phyloP scores from a whole-genome alignment of 2,797 vertebrate genomes.

The Urocyon cinereoargenteus region DNA sequence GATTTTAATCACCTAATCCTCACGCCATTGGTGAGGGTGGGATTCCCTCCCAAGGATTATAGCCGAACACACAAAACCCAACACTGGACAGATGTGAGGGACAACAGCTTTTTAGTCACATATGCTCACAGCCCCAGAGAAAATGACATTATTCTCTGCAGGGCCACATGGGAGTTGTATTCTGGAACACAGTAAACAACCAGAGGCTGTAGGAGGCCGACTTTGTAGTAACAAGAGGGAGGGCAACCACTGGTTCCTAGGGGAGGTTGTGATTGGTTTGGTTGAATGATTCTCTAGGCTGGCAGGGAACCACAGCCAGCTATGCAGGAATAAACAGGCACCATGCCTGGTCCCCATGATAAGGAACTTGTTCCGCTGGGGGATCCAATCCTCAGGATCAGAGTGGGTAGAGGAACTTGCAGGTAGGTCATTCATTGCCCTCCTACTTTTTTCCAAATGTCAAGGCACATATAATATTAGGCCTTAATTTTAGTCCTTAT shows the following conservation, averaged over 20 bases:
- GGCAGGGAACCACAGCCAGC: neutral
- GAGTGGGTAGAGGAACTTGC: neutral
- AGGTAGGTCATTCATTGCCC: neutral
- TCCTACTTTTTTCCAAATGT: neutral
- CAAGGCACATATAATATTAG: neutral
- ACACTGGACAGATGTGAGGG: neutral
- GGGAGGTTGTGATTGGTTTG: neutral
- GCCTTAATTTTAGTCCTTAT: neutral
- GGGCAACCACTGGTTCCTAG: neutral
- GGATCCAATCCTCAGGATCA: neutral
- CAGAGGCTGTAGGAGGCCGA: neutral
- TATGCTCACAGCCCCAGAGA: neutral
- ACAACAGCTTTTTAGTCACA: neutral
- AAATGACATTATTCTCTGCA: neutral
- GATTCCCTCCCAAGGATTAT: neutral
- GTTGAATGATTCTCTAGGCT: neutral
- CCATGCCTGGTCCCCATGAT: rapidly evolving
- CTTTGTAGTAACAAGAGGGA: neutral
- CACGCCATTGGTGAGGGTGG: neutral
- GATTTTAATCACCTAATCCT: neutral
- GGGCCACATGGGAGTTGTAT: neutral
- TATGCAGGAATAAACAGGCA: neutral
- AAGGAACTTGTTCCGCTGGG: neutral
- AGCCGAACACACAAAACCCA: neutral
- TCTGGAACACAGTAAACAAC: neutral